Evolutionary conservation across 2,888 invertebrate genomes (phyloP), one percentile per base, ranked within the genome.

Genomic region (Caenorhabditis virilis): DNA sequence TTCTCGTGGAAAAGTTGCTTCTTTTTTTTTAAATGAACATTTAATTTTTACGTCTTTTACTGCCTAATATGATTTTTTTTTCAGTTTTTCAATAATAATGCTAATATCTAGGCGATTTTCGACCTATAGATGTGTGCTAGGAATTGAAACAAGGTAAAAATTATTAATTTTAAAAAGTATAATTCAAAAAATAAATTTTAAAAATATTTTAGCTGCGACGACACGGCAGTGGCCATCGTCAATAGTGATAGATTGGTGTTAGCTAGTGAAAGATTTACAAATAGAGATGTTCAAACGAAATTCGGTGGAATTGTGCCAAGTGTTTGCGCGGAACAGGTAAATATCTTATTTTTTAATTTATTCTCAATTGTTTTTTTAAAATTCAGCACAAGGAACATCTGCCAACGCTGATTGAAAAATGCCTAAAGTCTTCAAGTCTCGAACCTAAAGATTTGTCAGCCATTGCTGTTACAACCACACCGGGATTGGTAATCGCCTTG

Each of bases 201-300:
- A n/a, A n/a, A n/a, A n/a, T n/a, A 42, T n/a, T 65, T 51, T 47
- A 80, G 81, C 61, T 82, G 81, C 53, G 81, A 81, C 57, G 81
- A 81, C 46, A 79, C 80, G 1, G 77, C 78, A 0, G 78, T 79
- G 13, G 71, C 80, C 2, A 68, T 81, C 18, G 59, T 81, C 6
- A 53, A 48, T 7, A 48, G 50, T 4, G 53, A 71, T 22, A 30
- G 63, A 11, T 43, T 52, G 18, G 53, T 77, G 30, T 50, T 73
- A 11, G 55, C 67, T 1, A 45, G 64, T 9, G 42, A 56, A 25
- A 47, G 67, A 36, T 61, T 48, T 33, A 66, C 74, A 9, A 63
- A 75, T 39, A 61, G 74, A 36, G 39, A 42, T 1, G 57, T 52
- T 43, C 74, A 73, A 38, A 16, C 47, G 2, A 25, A 49, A 18